phyloP scores from a whole-genome alignment of 2,888 invertebrate species.

The Ormyrus nitidulus region DNA sequence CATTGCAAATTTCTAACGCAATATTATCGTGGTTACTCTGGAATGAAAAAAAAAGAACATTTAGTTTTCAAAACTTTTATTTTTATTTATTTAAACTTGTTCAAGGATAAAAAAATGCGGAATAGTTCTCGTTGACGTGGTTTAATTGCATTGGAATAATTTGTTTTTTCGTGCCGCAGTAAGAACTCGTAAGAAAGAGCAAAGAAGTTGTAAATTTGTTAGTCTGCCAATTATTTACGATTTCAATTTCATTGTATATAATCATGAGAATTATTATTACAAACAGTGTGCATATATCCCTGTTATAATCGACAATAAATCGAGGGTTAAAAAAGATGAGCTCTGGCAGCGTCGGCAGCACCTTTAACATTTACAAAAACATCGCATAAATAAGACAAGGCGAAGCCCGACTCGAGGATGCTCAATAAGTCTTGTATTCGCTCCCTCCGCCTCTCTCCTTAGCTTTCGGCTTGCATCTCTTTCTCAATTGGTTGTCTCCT shows the following conservation, averaged over 20 bases:
- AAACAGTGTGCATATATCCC: background rate
- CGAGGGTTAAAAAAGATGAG: background rate
- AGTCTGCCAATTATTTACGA: background rate
- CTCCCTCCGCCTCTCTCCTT: conserved; percentile 23
- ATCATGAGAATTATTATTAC: conserved; percentile 11
- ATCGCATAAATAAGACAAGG: conserved; percentile 26
- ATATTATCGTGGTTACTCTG: no score
- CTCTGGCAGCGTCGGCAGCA: background rate
- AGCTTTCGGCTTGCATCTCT: background rate
- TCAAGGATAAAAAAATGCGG: no score
- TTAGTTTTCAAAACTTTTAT: no score
- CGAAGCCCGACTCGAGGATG: conserved; percentile 6
- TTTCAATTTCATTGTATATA: conserved; percentile 5
- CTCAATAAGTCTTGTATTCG: conserved; percentile 1
- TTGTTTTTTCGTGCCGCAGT: no score
- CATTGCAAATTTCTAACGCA: no score
- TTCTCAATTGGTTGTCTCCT: conserved; percentile 27
- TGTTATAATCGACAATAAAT: conserved; percentile 16
- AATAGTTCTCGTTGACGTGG: no score
- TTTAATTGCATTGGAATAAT: no score
- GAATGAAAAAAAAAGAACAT: no score
- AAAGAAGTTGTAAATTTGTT: no score
- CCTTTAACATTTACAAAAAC: conserved; percentile 28
- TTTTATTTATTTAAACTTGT: no score
- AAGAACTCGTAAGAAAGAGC: no score